Percentiles rank a stretch among this genome's conserved stretches.
These are phyloP conservation scores for Drosophila rufa DNA, from an alignment of 1,140 invertebrate genomes.

Conservation along the genomic window DNA sequence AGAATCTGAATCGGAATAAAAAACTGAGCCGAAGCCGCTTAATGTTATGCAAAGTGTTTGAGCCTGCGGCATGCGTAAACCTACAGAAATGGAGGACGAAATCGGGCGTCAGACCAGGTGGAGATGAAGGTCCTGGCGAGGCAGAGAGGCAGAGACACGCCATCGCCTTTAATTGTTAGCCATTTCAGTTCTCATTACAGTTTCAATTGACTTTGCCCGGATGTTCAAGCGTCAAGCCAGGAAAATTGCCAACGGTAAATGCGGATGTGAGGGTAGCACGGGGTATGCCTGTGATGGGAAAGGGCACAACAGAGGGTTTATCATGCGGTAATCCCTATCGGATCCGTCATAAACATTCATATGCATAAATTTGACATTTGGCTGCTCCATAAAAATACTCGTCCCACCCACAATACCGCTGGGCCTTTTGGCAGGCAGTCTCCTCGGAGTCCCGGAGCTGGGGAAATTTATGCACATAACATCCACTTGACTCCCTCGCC, in stretches of 20 bases:
- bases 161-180: slow-evolving; percentile 80
- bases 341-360: slow-evolving; percentile 49
- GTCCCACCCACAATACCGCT: slow-evolving; percentile 11
- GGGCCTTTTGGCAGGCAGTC: slow-evolving; percentile 46
- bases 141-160: slow-evolving; percentile 26
- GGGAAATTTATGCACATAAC: slow-evolving; percentile 53
- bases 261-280: not conserved
- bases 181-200: slow-evolving; percentile 79
- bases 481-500: slow-evolving; percentile 36
- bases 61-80: slow-evolving; percentile 65
- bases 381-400: slow-evolving; percentile 48
- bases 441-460: slow-evolving; percentile 9
- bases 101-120: slow-evolving; percentile 6
- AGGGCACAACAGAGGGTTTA: not conserved
- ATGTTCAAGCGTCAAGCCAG: slow-evolving; percentile 12
- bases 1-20: slow-evolving; percentile 49
- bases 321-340: slow-evolving; percentile 33
- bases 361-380: slow-evolving; percentile 62
- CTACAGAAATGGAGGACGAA: slow-evolving; percentile 7
- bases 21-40: slow-evolving; percentile 63
- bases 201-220: slow-evolving; percentile 76
- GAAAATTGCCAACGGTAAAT: slow-evolving; percentile 13
- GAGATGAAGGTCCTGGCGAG: not conserved
- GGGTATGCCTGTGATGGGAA: not conserved
- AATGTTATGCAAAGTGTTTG: slow-evolving; percentile 83